phyloP scores from a whole-genome alignment of 2,797 vertebrate genomes.

The Octomys mimax region DNA sequence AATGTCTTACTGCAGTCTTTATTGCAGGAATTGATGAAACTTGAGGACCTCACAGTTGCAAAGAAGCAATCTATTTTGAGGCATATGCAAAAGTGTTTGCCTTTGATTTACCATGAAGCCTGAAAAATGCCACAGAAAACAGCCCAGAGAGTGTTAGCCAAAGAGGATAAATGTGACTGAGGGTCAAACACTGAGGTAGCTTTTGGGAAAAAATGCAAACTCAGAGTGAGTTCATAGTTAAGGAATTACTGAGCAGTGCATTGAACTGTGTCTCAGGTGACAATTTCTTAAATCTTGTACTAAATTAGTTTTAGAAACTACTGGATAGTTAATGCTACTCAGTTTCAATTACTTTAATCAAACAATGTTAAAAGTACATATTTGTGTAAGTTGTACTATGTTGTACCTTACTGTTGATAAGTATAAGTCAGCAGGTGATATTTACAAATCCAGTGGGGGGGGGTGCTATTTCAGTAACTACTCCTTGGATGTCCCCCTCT shows the following conservation, averaged over 20 bases:
- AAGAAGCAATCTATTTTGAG: slow-evolving; percentile 35
- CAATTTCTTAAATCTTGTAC: background rate
- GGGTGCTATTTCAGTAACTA: background rate
- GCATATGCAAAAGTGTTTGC: background rate
- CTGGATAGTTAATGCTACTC: background rate
- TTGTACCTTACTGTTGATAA: background rate
- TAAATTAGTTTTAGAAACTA: slow-evolving; percentile 29
- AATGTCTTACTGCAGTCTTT: background rate
- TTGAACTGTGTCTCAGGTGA: background rate
- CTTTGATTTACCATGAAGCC: slow-evolving; percentile 8
- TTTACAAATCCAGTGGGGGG: background rate
- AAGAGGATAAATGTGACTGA: background rate
- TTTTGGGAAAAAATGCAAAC: background rate
- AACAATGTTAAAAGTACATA: background rate
- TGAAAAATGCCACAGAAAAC: background rate
- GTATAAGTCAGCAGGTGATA: background rate
- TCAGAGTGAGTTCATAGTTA: background rate
- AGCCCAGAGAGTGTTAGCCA: background rate
- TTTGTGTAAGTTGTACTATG: background rate
- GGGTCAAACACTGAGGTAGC: background rate
- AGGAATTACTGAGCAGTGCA: background rate
- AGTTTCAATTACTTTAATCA: slow-evolving; percentile 40
- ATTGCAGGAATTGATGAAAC: background rate
- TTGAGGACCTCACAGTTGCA: background rate
- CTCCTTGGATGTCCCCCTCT: background rate